Percentiles rank a stretch among this genome's conserved stretches.
Conservation (phyloP, 1,140 invertebrate genomes). For the Halyomorpha halys region DNA sequence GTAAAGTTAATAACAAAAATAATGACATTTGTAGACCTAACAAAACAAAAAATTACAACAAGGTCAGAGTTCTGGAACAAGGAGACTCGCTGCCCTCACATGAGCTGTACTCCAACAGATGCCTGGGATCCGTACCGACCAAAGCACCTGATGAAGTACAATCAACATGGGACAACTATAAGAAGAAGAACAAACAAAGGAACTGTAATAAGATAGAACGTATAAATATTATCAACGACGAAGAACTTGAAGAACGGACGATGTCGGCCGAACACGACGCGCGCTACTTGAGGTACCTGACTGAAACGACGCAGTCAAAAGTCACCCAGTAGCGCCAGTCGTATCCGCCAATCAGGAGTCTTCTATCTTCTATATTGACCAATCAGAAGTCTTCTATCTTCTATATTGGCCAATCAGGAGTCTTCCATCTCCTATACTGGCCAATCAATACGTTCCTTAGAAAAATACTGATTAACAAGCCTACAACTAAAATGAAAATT, state of each 20-base stretch:
- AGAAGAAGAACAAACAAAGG: background rate
- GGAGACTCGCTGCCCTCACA: conserved; percentile 35
- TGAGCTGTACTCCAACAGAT: conserved; percentile 90
- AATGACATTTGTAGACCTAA: too few species aligned
- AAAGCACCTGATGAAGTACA: conserved; percentile 99
- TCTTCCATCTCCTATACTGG: too few species aligned
- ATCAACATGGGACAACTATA: conserved; percentile 59
- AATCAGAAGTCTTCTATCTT: background rate
- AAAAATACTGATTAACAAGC: too few species aligned
- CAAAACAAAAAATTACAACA: too few species aligned
- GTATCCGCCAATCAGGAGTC: background rate
- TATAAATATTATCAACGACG: background rate
- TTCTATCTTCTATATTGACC: background rate
- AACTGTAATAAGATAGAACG: background rate
- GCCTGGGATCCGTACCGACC: conserved; percentile 74
- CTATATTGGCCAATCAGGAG: too few species aligned
- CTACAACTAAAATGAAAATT: too few species aligned
- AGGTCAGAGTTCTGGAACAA: background rate
- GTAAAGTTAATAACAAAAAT: too few species aligned
- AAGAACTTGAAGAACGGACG: conserved; percentile 1
- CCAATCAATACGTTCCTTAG: too few species aligned
- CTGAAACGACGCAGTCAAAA: conserved; percentile 37
- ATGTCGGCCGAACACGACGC: conserved; percentile 47
- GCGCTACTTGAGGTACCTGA: conserved; percentile 98
- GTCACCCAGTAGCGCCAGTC: conserved; percentile 25